Evolutionary conservation across 2,888 invertebrate genomes (phyloP), one percentile per base, ranked within the genome.

Genomic region (Megaustenia siamemsis): DNA sequence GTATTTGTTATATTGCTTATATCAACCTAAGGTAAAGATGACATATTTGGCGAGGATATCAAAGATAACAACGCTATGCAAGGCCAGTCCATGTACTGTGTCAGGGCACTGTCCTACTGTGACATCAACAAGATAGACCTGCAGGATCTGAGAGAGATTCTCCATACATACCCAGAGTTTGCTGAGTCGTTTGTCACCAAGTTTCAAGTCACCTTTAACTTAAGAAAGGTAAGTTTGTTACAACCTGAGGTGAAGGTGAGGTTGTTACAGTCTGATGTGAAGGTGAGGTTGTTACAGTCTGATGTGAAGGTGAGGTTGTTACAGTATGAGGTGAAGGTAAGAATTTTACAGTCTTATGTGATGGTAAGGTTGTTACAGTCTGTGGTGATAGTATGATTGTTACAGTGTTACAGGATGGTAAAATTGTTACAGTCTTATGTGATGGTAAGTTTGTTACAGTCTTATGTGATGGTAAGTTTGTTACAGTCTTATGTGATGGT

Each of bases 11-110:
- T n/a, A n/a, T n/a, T n/a, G n/a, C n/a, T n/a, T n/a, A n/a, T n/a
- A n/a, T n/a, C n/a, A n/a, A n/a, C n/a, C n/a, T n/a, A 86, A 94
- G 94, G 94, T 32, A 93, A 93, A 87, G 93, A 94, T 78, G 94
- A 94, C 85, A 93, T 94, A 68, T 94, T 94, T 84, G 94, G 94
- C 4, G 93, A 93, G 43, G 92, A 93, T 75, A 88, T 93, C 28
- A 89, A 88, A 76, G 90, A 91, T 49, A 86, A 90, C 8, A 87
- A 89, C n/a, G 83, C 88, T 4, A 86, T 91, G 2, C 91, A 92
- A 45, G 92, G 93, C 60, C 93, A 94, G 87, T 93, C 94, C 21
- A 90, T 93, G 76, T 94, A 94, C 88, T 92, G 90, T 77, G 93
- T 94, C 6, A 87, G 93, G 24, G 93, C 94, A 3, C 88, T 94